Percentiles rank a stretch among this genome's conserved stretches.
Conservation (phyloP, 2,113 vertebrate genomes). For the Ia io region DNA sequence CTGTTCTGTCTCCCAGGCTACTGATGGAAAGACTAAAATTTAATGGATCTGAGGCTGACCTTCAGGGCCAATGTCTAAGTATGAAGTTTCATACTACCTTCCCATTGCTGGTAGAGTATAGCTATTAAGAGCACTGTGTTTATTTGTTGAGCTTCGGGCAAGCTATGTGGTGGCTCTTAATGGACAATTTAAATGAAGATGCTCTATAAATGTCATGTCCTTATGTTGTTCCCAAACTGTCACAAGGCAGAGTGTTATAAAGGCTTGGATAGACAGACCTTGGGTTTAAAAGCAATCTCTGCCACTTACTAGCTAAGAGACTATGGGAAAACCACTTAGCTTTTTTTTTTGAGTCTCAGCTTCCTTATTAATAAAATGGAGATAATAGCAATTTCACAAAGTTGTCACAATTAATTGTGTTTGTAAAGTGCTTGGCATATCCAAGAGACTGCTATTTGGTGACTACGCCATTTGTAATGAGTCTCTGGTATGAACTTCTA, state of each 20-base stretch:
- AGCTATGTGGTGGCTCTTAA: background rate
- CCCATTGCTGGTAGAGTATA: background rate
- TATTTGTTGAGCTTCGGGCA: conserved; percentile 19
- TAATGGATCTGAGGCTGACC: background rate
- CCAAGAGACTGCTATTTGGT: background rate
- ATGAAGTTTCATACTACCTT: background rate
- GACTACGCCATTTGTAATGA: background rate
- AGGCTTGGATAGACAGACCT: background rate
- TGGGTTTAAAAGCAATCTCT: conserved; percentile 23
- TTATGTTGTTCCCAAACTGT: conserved; percentile 12
- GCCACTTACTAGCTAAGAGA: background rate
- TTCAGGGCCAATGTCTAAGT: background rate
- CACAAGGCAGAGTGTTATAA: background rate
- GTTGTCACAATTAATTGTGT: background rate
- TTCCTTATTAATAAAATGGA: conserved; percentile 1
- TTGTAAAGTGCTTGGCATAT: background rate
- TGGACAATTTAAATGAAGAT: background rate
- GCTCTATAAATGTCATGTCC: background rate
- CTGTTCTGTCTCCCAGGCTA: background rate
- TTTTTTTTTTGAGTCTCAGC: conserved; percentile 11
- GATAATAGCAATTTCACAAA: background rate
- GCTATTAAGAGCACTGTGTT: background rate
- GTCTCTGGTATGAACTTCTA: conserved; percentile 16
- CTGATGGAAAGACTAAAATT: background rate
- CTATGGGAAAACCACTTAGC: background rate